Evolutionary conservation across 2,797 vertebrate genomes (phyloP).

Genomic region (Heliangelus exortis): DNA sequence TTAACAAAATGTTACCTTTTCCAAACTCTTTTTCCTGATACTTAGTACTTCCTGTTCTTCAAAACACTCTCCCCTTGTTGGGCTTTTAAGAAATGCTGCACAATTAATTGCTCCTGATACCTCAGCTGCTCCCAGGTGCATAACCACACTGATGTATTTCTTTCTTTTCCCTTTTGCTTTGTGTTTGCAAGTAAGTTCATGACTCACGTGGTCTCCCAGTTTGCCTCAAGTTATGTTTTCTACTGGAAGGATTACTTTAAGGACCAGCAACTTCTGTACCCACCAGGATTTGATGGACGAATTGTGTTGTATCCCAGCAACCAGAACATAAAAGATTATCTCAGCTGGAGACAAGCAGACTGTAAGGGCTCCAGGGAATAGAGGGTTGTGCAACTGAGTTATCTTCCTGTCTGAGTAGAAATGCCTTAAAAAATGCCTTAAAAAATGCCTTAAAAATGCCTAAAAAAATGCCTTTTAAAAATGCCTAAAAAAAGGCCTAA

Average conservation of each 20-base stretch:
- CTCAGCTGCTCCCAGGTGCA: background rate
- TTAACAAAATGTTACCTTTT: background rate
- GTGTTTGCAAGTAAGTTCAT: conserved; percentile 91
- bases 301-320: conserved; percentile 94
- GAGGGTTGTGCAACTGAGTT: background rate
- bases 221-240: conserved; percentile 96
- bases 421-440: background rate
- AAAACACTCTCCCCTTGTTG: background rate
- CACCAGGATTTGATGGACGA: conserved; percentile 95
- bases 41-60: background rate
- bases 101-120: background rate
- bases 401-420: background rate
- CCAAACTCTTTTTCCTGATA: background rate
- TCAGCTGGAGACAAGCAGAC: conserved; percentile 98
- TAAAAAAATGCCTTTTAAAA: too few relatives aligned
- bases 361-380: conserved; percentile 81
- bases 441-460: too few relatives aligned
- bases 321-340: conserved; percentile 92
- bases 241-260: conserved; percentile 95
- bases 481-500: too few relatives aligned
- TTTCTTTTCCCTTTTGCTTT: conserved; percentile 32
- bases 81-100: background rate
- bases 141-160: background rate
- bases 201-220: conserved; percentile 96
- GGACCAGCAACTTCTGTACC: conserved; percentile 90